These are phyloP conservation scores for Lindbergichthys nudifrons DNA, from an alignment of 2,797 vertebrate species.

Conservation along the genomic window DNA sequence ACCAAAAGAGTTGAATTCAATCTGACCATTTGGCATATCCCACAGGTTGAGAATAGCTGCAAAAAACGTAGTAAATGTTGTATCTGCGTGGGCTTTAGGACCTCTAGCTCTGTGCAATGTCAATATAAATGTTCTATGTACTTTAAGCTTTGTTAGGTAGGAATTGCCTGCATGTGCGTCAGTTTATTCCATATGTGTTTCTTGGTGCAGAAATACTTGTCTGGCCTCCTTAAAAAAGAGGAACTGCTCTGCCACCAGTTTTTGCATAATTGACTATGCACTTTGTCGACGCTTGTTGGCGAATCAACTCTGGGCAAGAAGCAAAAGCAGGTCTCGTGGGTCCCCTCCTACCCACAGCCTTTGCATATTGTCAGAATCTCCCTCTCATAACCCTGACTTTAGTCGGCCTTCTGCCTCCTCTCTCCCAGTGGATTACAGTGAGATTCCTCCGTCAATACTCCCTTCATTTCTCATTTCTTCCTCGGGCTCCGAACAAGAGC, in stretches of 20 bases:
- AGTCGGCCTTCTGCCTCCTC: conserved; percentile 23
- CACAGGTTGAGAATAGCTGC: too few relatives aligned
- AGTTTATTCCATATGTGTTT: neutral
- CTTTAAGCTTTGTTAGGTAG: neutral
- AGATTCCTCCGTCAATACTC: conserved; percentile 55
- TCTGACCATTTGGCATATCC: too few relatives aligned
- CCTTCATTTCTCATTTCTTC: conserved; percentile 52
- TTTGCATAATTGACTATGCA: conserved; percentile 31
- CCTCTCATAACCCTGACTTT: conserved; percentile 24
- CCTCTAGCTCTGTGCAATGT: conserved; percentile 12
- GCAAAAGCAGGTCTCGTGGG: conserved; percentile 15
- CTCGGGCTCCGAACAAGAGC: conserved; percentile 39
- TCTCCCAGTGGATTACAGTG: conserved; percentile 54
- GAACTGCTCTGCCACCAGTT: conserved; percentile 24
- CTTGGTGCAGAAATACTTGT: conserved; percentile 24
- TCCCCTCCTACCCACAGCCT: conserved; percentile 19
- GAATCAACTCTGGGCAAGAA: conserved; percentile 31
- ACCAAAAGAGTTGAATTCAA: too few relatives aligned
- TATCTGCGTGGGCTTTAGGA: neutral
- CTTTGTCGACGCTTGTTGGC: conserved; percentile 31
- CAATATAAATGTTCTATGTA: neutral
- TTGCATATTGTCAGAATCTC: conserved; percentile 34
- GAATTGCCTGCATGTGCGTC: neutral
- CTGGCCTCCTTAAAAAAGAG: conserved; percentile 18
- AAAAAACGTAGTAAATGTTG: too few relatives aligned